phyloP scores from a whole-genome alignment of 2,888 invertebrate genomes.

The Pachycephus smyrnensis region DNA sequence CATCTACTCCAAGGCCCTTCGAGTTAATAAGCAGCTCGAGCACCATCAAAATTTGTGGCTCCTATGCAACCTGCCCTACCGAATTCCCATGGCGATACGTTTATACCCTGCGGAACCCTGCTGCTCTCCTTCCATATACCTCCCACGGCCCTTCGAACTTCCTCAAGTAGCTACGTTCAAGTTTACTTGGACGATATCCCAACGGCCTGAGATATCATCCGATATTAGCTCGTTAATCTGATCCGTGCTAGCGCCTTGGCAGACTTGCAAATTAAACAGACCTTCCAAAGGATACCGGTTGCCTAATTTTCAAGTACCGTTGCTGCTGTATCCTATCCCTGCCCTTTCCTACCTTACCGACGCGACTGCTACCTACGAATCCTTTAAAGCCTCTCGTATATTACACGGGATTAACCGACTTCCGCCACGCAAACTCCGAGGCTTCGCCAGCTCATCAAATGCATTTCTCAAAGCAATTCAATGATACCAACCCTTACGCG shows the following conservation, averaged over 20 bases:
- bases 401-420: background rate
- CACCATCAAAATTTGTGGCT: slow-evolving; percentile 54
- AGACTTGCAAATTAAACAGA: slow-evolving; percentile 42
- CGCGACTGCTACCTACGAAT: no score
- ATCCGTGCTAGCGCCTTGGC: slow-evolving; percentile 49
- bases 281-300: background rate
- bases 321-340: background rate
- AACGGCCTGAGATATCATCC: slow-evolving; percentile 54
- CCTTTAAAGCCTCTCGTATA: no score
- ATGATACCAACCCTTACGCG: background rate
- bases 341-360: background rate
- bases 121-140: slow-evolving; percentile 25
- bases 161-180: slow-evolving; percentile 47
- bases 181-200: slow-evolving; percentile 52
- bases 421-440: background rate
- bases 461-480: background rate
- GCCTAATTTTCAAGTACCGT: background rate
- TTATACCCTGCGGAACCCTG: slow-evolving; percentile 30
- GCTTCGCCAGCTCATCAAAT: background rate
- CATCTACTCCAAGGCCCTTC: slow-evolving; percentile 21
- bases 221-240: slow-evolving; percentile 57
- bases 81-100: slow-evolving; percentile 47
- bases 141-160: slow-evolving; percentile 46
- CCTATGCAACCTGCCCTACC: slow-evolving; percentile 23
- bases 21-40: slow-evolving; percentile 55